These are phyloP conservation scores for Malurus elegans DNA, from an alignment of 2,113 vertebrate species.

Conservation along the genomic window DNA sequence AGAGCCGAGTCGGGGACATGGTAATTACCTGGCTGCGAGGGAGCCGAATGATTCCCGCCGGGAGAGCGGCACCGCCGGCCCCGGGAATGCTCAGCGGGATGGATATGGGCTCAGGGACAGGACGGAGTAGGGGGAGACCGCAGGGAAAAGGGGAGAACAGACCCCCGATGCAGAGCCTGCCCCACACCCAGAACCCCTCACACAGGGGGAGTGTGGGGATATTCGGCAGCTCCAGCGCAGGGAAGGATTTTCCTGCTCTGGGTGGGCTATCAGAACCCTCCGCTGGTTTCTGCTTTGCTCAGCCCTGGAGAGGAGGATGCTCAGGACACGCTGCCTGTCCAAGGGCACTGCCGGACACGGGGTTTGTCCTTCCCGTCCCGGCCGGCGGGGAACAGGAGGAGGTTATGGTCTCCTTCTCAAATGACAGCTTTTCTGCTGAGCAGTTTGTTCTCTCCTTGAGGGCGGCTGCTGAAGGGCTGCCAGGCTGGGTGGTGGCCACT, in stretches of 20 bases:
- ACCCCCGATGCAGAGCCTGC: not conserved
- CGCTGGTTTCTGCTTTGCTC: not conserved
- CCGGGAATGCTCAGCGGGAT: not conserved
- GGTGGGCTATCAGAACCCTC: too few species aligned
- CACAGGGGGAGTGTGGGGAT: fast-evolving
- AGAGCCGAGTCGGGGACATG: not conserved
- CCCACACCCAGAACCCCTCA: not conserved
- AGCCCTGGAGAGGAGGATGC: not conserved
- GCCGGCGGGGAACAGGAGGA: not conserved
- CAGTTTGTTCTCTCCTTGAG: not conserved
- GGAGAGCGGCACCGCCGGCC: not conserved
- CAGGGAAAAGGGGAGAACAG: not conserved
- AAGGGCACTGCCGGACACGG: not conserved
- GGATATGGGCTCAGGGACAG: not conserved
- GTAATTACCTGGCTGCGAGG: slow-evolving; percentile 25
- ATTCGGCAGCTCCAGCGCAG: not conserved
- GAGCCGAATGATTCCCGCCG: not conserved
- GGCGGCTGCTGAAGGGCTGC: not conserved
- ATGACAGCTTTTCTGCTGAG: slow-evolving; percentile 33
- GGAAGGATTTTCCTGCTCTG: not conserved
- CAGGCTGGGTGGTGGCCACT: not conserved
- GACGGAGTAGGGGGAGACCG: fast-evolving
- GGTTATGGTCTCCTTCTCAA: not conserved
- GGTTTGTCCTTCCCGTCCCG: not conserved
- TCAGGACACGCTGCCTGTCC: fast-evolving